These are phyloP conservation scores for Pipistrellus nathusii DNA, from an alignment of 2,797 vertebrate species.

Conservation along the genomic window DNA sequence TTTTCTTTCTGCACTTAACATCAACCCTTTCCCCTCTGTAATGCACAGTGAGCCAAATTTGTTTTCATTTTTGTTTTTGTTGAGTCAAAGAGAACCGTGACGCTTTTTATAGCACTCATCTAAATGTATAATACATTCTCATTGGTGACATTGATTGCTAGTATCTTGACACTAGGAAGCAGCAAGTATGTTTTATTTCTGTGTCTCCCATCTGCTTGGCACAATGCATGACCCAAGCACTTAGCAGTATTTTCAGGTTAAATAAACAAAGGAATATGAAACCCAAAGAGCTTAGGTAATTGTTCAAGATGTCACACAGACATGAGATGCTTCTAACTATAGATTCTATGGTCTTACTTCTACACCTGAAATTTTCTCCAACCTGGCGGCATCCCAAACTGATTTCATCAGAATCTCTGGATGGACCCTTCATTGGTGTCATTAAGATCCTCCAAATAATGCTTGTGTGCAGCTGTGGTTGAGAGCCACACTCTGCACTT, in stretches of 20 bases:
- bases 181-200: neutral
- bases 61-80: neutral
- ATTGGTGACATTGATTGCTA: neutral
- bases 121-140: conserved; percentile 13
- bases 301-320: conserved; percentile 14
- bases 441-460: neutral
- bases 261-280: neutral
- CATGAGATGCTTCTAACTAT: neutral
- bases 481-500: neutral
- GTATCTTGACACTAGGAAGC: neutral
- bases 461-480: neutral
- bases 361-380: neutral
- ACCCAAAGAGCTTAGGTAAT: neutral
- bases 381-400: neutral
- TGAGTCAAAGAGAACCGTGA: neutral
- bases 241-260: conserved; percentile 19
- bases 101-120: neutral
- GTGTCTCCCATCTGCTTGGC: neutral
- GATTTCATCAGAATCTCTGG: conserved; percentile 11
- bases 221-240: neutral
- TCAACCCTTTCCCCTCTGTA: neutral
- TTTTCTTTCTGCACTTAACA: conserved; percentile 43
- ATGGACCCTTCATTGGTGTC: neutral
- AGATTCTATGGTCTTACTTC: neutral
- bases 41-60: neutral